Evolutionary conservation across 2,113 vertebrate species (phyloP), one percentile per base, ranked within the genome.

Genomic region (Poeciliopsis occidentalis): DNA sequence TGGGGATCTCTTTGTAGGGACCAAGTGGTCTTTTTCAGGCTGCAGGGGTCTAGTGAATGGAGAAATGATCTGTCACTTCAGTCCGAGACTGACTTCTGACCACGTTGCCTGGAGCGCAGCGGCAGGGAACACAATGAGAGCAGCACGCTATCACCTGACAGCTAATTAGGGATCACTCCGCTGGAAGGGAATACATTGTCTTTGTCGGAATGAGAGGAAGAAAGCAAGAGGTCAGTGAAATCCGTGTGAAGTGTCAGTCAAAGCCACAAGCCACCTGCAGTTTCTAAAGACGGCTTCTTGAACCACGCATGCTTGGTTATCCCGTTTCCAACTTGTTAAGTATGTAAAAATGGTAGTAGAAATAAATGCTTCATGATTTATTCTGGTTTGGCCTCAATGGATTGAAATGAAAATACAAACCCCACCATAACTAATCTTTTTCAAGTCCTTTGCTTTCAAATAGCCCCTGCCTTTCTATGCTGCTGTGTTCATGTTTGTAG

Each of bases 141-240:
- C 82, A 77, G 83, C 87, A 76, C 78, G 83, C 85, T 92, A 93
- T 93, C 92, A 93, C 85, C 90, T 93, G 90, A 93, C 92, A 94
- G 87, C 92, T 94, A 94, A 94, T 94, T 93, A 93, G 93, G 86
- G 91, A 93, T 92, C 89, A 83, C 84, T 89, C 87, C 84, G 79
- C 86, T 89, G 86, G 88, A 89, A 94, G 93, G 91, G 85, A 91
- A 94, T 88, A 86, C 75, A 88, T 86, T 91, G 87, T 92, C 92
- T 93, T 94, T 93, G 82, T 91, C 79, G 87, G 81, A 84, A 75
- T 75, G 76, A 87, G 85, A 75, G 75, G 88, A 86, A 88, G 86
- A 89, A 90, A 91, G 87, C 88, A 88, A 80, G 80, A 80, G 90
- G 91, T 89, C 79, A 79, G 73, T 86, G 80, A 86, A 91, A 91